Evolutionary conservation across 1,140 invertebrate species (phyloP).

Genomic region (Teleopsis dalmanni): DNA sequence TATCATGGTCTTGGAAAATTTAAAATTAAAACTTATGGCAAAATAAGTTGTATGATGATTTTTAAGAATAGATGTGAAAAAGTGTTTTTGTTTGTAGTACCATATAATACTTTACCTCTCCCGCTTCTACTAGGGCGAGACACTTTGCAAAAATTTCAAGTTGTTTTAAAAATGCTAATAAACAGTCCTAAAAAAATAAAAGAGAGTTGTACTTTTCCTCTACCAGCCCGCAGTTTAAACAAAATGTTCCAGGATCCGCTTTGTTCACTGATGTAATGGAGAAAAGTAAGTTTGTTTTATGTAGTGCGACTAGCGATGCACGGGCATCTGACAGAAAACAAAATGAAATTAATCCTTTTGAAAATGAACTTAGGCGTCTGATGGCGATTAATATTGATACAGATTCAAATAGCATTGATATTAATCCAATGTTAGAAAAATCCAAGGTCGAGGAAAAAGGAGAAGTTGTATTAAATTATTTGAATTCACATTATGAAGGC

Average conservation of each 20-base stretch:
- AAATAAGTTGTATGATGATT: background rate
- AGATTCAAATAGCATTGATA: background rate
- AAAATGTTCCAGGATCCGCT: background rate
- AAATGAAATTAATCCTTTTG: too few relatives aligned
- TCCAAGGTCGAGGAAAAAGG: too few relatives aligned
- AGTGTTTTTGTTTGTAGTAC: constrained; percentile 1
- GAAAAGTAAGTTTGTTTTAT: background rate
- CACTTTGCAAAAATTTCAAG: background rate
- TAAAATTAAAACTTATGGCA: too few relatives aligned
- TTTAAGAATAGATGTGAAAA: background rate
- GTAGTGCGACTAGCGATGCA: too few relatives aligned
- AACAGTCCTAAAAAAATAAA: background rate
- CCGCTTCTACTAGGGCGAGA: constrained; percentile 3
- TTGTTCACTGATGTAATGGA: background rate
- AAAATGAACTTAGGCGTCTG: background rate
- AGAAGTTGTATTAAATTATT: background rate
- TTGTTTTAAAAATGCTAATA: background rate
- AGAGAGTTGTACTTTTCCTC: background rate
- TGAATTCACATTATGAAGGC: background rate
- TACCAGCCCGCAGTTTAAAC: background rate
- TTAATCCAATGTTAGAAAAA: constrained; percentile 2
- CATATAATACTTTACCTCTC: background rate
- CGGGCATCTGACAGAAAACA: too few relatives aligned
- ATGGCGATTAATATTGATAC: background rate
- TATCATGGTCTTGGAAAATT: too few relatives aligned